These are phyloP conservation scores for Microcebus tavaratra DNA, from an alignment of 2,113 vertebrate species.

Conservation along the genomic window DNA sequence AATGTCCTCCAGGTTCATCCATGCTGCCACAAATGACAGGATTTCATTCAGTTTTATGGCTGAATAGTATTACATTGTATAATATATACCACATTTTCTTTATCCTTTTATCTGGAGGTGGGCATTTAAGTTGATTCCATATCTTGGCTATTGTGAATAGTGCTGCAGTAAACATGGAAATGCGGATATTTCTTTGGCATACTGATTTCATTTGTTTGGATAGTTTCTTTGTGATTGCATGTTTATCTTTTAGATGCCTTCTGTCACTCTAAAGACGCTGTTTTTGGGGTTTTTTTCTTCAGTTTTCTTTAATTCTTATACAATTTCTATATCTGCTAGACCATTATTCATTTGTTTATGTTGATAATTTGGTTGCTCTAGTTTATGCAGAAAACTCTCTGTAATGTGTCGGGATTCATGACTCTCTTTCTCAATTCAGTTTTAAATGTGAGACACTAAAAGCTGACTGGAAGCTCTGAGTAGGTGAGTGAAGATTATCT, in stretches of 20 bases:
- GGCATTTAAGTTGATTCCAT: background rate
- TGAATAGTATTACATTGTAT: background rate
- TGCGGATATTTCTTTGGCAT: background rate
- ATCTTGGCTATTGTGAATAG: background rate
- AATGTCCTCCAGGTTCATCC: background rate
- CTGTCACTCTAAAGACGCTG: background rate
- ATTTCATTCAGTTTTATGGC: background rate
- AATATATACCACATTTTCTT: background rate
- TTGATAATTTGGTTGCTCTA: background rate
- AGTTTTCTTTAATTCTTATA: background rate
- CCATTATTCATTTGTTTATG: background rate
- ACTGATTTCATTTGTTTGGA: background rate
- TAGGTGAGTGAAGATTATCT: background rate
- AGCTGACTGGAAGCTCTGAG: background rate
- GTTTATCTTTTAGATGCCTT: background rate
- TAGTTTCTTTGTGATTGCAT: background rate
- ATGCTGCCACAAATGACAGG: background rate
- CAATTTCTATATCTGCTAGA: background rate
- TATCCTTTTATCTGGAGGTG: background rate
- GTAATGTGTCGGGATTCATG: background rate
- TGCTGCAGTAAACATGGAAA: background rate
- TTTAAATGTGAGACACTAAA: background rate
- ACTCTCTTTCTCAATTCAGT: background rate
- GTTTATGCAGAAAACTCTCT: background rate
- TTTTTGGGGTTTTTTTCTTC: background rate